Evolutionary conservation across 2,888 invertebrate species (phyloP), one percentile per base, ranked within the genome.

Genomic region (Arenicola marina): DNA sequence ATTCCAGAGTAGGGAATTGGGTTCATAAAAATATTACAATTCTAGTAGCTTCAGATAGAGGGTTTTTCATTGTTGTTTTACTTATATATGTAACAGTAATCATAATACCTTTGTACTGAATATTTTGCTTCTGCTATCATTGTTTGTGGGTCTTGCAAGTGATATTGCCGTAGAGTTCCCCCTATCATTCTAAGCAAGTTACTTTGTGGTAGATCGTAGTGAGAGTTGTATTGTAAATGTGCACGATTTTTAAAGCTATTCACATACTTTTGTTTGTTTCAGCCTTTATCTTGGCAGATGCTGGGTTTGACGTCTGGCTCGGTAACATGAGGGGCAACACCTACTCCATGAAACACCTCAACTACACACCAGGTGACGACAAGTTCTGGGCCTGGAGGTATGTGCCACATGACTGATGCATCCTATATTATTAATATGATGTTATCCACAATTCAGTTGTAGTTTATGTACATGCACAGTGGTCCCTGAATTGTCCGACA

Each of bases 251-350:
- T 18, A 15, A 18, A 38, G 11, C 11, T 38, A 38, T 38, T 15
- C 18, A 38, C 18, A 38, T 38, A 15, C 18, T 15, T 38, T 38
- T 38, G 18, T 38, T 38, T 38, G 11, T 38, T 38, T 15, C 18
- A 38, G 38, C 38, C 11, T 38, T 38, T 38, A 69, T 83, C 2
- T 68, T 84, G 60, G 81, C 83, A 31, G 83, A 84, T 72, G 76
- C 83, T 83, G 86, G 92, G 84, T 63, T 91, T 87, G 84, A 87
- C 89, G 75, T 85, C 86, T 94, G 93, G 93, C 73, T 95, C 71
- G 92, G 92, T 0, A 94, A 94, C 81, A 88, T 89, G 11, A 86
- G 93, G 70, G 94, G 93, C 0, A 93, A 93, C 77, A 88, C 88
- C 0, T 92, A 92, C 77, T 89, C 89, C 2, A 86, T 86, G 73